phyloP scores from a whole-genome alignment of 2,888 invertebrate species.

The Drosophila pullipes region DNA sequence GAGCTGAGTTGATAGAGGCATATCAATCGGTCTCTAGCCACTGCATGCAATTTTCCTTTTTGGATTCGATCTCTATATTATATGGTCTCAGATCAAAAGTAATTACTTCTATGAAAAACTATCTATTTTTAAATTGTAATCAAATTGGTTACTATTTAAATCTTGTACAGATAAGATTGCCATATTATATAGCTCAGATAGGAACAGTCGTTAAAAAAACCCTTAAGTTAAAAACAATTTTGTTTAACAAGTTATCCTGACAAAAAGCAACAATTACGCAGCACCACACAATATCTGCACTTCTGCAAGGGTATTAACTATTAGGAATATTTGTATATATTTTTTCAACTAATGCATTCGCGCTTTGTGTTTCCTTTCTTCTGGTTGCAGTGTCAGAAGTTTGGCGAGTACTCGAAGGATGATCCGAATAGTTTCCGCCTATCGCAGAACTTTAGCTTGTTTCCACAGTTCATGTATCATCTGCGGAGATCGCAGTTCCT shows the following conservation, averaged over 20 bases:
- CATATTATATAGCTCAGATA: background rate
- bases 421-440: constrained; percentile 98
- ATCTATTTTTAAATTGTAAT: background rate
- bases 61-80: background rate
- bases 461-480: constrained; percentile 99
- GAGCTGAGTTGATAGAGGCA: background rate
- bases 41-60: background rate
- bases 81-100: background rate
- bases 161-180: background rate
- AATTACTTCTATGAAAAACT: background rate
- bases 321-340: background rate
- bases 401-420: constrained; percentile 99
- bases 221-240: no score
- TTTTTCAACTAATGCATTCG: background rate
- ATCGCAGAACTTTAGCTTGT: constrained; percentile 98
- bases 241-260: no score
- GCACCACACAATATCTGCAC: background rate
- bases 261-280: no score
- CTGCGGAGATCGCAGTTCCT: constrained; percentile 98
- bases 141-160: background rate
- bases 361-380: background rate
- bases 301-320: background rate
- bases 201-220: background rate
- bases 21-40: background rate
- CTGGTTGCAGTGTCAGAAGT: constrained; percentile 95